Evolutionary conservation across 1,140 invertebrate species (phyloP), one percentile per base, ranked within the genome.

Genomic region (Epicauta chinensis): DNA sequence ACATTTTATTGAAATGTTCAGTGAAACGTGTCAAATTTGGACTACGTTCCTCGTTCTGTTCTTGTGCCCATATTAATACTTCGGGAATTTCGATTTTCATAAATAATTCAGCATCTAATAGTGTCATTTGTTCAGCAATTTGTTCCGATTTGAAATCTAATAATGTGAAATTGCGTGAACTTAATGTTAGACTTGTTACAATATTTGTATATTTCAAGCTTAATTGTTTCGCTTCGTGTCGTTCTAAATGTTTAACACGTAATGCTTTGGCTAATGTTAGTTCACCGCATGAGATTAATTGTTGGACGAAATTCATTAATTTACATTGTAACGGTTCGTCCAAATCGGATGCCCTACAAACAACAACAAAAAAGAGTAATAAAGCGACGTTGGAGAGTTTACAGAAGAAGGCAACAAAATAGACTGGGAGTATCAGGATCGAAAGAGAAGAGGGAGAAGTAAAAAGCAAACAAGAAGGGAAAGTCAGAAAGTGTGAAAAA

Each of bases 1-100:
- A 98, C 89, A 99, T 97, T 74, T 98, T 98, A 71, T 99, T 99
- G 70, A 99, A 99, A 75, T 99, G 96, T 71, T 98, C 93, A 0
- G 97, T 99, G 68, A 99, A 99, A 55, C 87, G 79, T 11, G 92
- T 97, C 30, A 99, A 77, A 75, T 99, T 98, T 3, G 95, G 94
- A 70, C 93, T 95, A 53, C 88, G 80, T 69, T 98, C 93, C 73
- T 98, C 96, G 60, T 90, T 93, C 71, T 99, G 97, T 70, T 98
- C 93, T 62, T 92, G 84, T 10, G 95, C 91, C 95, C 95, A 99
- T 54, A 96, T 84, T 51, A 99, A 73, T 44, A 98, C 88, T 75
- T 99, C 97, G 1, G 94, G 91, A 62, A 95, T 93, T 71, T 98
- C 94, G 62, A 99, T 96, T 68, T 93, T 92, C 71, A 91, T 86